These are phyloP conservation scores for Aphaenogaster rudis DNA, from an alignment of 1,140 invertebrate genomes.

Conservation along the genomic window DNA sequence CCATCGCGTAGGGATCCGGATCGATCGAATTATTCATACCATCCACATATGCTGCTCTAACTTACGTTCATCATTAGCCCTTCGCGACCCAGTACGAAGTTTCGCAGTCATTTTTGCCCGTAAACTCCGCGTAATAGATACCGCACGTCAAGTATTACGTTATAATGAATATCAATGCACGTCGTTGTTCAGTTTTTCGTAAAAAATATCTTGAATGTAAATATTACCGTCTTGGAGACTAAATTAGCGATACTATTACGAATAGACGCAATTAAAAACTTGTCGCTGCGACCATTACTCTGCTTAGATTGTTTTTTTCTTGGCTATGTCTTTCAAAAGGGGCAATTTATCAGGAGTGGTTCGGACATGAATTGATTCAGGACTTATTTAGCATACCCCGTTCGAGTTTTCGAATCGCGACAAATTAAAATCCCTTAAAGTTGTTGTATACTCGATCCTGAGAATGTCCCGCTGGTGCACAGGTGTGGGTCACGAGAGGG, in stretches of 20 bases:
- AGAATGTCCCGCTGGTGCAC: background rate
- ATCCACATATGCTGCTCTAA: constrained; percentile 52
- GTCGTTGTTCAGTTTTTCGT: background rate
- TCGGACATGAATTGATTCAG: background rate
- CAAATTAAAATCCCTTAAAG: background rate
- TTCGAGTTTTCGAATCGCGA: constrained; percentile 17
- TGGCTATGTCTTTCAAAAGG: background rate
- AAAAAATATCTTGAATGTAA: background rate
- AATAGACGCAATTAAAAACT: background rate
- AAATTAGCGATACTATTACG: background rate
- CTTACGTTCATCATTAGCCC: constrained; percentile 60
- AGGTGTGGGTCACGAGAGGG: constrained; percentile 50
- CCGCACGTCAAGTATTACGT: background rate
- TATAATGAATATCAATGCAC: background rate
- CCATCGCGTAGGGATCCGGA: constrained; percentile 65
- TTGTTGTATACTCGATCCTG: constrained; percentile 13
- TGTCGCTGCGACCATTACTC: background rate
- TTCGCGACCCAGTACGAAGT: constrained; percentile 42
- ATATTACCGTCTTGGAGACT: background rate
- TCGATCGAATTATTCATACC: constrained; percentile 73
- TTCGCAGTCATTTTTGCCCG: constrained; percentile 21
- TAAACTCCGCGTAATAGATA: background rate
- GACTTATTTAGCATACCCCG: background rate
- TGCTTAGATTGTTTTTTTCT: background rate
- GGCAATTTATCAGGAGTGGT: background rate